Percentiles rank a stretch among this genome's conserved stretches.
Evolutionary conservation across 92 coral and sea anemone genomes (phyloP).

Genomic region (Phenganax marumi): DNA sequence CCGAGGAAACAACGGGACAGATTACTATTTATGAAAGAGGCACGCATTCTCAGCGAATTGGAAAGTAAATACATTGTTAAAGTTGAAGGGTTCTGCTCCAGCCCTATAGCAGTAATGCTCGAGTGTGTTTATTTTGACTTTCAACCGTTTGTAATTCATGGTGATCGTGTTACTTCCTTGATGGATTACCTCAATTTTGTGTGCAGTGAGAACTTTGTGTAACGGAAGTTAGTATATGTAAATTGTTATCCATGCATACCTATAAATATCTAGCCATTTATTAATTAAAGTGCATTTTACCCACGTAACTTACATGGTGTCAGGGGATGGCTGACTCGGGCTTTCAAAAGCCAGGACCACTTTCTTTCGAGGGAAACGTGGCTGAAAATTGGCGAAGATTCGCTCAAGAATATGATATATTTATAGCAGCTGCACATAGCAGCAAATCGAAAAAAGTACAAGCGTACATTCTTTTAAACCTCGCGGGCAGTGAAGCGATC

Average conservation of each 20-base stretch:
- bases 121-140: slow-evolving; percentile 51
- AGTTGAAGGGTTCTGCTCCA: slow-evolving; percentile 36
- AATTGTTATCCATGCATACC: no score
- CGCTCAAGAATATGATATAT: slow-evolving; percentile 38
- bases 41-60: slow-evolving; percentile 39
- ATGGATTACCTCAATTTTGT: slow-evolving; percentile 18
- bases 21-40: slow-evolving; percentile 39
- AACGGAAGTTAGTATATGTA: no score
- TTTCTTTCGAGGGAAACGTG: slow-evolving; percentile 32
- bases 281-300: no score
- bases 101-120: slow-evolving; percentile 46
- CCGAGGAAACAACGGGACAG: slow-evolving; percentile 5
- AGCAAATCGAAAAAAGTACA: slow-evolving; percentile 26
- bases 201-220: slow-evolving; percentile 20
- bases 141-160: slow-evolving; percentile 37
- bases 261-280: no score
- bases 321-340: slow-evolving; percentile 29
- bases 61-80: slow-evolving; percentile 31
- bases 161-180: slow-evolving; percentile 27
- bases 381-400: slow-evolving; percentile 47
- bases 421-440: slow-evolving; percentile 23
- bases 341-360: slow-evolving; percentile 35
- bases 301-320: no score
- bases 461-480: slow-evolving; percentile 39
- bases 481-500: slow-evolving; percentile 33